Evolutionary conservation across 2,113 vertebrate genomes (phyloP).

Genomic region (Labeo rohita): DNA sequence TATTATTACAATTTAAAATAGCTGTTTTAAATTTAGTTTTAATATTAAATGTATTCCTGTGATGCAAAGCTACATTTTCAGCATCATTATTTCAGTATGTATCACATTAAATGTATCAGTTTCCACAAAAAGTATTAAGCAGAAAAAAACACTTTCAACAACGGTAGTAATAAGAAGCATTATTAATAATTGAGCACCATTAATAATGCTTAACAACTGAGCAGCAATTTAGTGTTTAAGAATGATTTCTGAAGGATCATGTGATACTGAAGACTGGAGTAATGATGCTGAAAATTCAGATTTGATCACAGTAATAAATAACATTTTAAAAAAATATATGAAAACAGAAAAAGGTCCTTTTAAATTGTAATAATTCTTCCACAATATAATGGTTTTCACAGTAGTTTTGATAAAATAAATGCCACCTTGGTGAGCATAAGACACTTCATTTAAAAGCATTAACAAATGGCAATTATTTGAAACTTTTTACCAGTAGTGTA

Average conservation of each 20-base stretch:
- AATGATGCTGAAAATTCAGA: neutral
- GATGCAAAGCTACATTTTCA: neutral
- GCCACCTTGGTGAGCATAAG: neutral
- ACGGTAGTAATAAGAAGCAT: neutral
- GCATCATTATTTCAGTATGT: slow-evolving; percentile 1
- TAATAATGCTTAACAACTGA: neutral
- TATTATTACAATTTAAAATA: neutral
- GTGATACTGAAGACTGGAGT: neutral
- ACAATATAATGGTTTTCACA: neutral
- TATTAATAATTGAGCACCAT: neutral
- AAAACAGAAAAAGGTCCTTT: neutral
- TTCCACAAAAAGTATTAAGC: neutral
- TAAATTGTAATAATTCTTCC: neutral
- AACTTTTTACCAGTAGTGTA: neutral
- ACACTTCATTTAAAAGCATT: neutral
- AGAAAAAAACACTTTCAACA: neutral
- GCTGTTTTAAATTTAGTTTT: neutral
- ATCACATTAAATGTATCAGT: neutral
- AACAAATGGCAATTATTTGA: neutral
- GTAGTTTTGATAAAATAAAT: neutral
- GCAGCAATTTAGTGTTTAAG: neutral
- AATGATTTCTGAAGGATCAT: neutral
- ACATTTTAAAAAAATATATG: neutral
- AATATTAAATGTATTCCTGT: neutral
- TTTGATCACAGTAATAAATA: neutral